Evolutionary conservation across 2,113 vertebrate species (phyloP).

Genomic region (Tursiops truncatus): DNA sequence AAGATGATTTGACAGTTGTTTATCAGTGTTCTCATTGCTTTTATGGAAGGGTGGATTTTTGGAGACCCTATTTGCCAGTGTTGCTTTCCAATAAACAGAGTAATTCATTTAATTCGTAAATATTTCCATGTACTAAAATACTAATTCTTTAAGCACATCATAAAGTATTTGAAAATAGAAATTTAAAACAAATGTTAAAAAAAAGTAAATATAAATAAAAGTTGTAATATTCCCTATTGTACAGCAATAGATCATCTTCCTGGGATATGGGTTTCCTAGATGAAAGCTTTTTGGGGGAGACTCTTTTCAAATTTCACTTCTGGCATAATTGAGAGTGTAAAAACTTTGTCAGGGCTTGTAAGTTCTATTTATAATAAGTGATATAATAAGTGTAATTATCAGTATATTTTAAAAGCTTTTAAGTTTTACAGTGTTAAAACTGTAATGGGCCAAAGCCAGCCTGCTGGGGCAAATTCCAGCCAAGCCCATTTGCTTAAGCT

Average conservation of each 20-base stretch:
- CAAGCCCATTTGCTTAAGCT: not conserved
- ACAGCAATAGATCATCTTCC: not conserved
- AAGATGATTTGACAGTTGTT: not conserved
- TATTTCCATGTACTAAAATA: not conserved
- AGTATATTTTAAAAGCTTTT: not conserved
- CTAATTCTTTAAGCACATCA: slow-evolving; percentile 14
- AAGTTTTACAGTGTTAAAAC: not conserved
- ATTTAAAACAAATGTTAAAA: not conserved
- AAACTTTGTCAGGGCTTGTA: not conserved
- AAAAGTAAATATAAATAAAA: slow-evolving; percentile 15
- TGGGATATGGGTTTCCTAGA: not conserved
- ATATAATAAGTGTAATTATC: not conserved
- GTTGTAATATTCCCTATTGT: not conserved
- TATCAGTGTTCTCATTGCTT: not conserved
- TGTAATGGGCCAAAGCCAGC: not conserved
- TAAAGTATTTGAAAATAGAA: slow-evolving; percentile 28
- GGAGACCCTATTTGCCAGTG: not conserved
- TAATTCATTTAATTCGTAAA: slow-evolving; percentile 47
- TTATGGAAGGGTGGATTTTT: not conserved
- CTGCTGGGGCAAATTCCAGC: not conserved
- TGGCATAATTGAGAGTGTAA: not conserved
- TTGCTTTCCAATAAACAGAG: not conserved
- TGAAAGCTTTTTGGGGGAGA: not conserved
- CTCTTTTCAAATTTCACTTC: slow-evolving; percentile 9
- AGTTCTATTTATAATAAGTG: not conserved